phyloP scores from a whole-genome alignment of 2,797 vertebrate genomes.

The Rhabdomys pumilio region DNA sequence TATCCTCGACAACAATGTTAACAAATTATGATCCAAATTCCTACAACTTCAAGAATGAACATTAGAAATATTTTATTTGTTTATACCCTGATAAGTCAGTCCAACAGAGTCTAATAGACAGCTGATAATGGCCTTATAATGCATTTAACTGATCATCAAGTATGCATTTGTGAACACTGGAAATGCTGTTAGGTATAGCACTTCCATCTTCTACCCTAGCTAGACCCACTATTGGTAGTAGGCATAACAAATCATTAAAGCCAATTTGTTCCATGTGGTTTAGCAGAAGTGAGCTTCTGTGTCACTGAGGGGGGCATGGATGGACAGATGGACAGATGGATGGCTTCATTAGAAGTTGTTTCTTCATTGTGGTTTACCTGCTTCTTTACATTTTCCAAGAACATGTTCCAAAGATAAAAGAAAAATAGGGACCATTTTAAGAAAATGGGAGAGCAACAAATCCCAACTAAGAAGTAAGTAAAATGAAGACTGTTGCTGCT shows the following conservation, averaged over 20 bases:
- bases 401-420: slow-evolving; percentile 23
- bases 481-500: background rate
- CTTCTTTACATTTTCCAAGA: slow-evolving; percentile 10
- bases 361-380: background rate
- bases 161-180: background rate
- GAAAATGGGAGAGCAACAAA: slow-evolving; percentile 15
- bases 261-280: background rate
- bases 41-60: background rate
- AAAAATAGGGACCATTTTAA: background rate
- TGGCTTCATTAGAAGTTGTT: background rate
- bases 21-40: background rate
- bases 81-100: background rate
- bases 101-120: background rate
- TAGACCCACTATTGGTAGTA: background rate
- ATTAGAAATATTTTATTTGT: background rate
- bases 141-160: no score
- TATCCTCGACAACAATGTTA: background rate
- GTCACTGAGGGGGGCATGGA: background rate
- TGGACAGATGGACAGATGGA: background rate
- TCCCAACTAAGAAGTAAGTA: slow-evolving; percentile 16
- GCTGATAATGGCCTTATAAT: background rate
- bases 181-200: background rate
- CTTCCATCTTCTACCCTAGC: background rate
- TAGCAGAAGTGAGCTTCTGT: background rate
- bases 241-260: background rate